Evolutionary conservation across 2,888 invertebrate species (phyloP).

Genomic region (Frankliniella fusca): DNA sequence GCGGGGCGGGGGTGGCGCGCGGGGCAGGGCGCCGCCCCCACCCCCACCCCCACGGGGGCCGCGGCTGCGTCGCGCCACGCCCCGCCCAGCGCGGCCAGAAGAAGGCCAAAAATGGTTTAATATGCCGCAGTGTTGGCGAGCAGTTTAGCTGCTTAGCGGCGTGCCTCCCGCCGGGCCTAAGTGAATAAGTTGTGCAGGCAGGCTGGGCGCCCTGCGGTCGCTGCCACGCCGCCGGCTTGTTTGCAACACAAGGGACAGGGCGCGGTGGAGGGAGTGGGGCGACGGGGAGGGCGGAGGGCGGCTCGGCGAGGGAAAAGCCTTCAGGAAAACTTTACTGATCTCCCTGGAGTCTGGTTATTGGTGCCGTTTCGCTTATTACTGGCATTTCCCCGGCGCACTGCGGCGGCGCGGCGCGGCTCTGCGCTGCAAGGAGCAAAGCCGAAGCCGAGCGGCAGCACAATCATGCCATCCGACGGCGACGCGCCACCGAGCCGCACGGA

Average conservation of each 20-base stretch:
- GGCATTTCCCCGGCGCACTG: not conserved
- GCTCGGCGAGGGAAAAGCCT: not conserved
- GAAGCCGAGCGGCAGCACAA: no score
- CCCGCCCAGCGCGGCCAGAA: not conserved
- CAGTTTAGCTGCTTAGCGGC: slow-evolving; percentile 21
- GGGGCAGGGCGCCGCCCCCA: not conserved
- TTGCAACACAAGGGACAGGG: not conserved
- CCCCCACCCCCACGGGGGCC: not conserved
- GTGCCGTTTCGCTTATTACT: slow-evolving; percentile 9
- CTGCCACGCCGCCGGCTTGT: not conserved
- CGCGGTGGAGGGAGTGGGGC: no score
- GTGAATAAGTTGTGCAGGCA: slow-evolving; percentile 11
- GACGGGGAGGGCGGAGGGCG: not conserved
- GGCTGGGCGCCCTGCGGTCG: not conserved
- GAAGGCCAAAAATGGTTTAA: slow-evolving; percentile 26
- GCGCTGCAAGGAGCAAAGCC: no score
- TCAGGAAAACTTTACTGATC: slow-evolving; percentile 10
- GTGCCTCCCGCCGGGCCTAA: not conserved
- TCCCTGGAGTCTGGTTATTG: not conserved
- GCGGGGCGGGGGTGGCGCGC: not conserved
- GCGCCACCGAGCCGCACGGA: no score
- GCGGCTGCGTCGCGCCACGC: not conserved
- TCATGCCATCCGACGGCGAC: no score
- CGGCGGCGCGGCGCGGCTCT: not conserved
- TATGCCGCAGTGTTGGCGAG: slow-evolving; percentile 14